phyloP scores from a whole-genome alignment of 2,888 invertebrate species.

The Leptothorax acervorum region DNA sequence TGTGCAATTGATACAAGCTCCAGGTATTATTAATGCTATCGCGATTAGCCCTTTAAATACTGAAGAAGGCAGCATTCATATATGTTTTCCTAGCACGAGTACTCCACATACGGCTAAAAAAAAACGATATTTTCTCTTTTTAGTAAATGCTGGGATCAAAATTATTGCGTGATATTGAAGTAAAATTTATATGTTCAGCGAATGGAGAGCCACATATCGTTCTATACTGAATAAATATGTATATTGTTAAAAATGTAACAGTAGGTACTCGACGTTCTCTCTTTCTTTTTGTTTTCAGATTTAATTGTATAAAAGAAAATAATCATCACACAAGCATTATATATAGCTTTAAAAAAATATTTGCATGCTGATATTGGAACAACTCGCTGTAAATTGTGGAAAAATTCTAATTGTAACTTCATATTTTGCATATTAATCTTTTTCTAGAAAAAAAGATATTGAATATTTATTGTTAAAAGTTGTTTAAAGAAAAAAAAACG shows the following conservation, averaged over 20 bases:
- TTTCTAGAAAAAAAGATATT: not conserved
- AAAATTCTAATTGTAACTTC: not conserved
- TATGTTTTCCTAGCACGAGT: not conserved
- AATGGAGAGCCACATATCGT: not conserved
- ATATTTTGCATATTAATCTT: not conserved
- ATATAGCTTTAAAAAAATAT: conserved; percentile 4
- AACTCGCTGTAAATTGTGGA: conserved; percentile 1
- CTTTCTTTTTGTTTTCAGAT: not conserved
- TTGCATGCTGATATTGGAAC: not conserved
- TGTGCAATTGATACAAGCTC: conserved; percentile 46
- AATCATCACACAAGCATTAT: not conserved
- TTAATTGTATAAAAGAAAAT: conserved; percentile 8
- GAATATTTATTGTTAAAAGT: not conserved
- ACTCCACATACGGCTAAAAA: not conserved
- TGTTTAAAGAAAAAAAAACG: not conserved
- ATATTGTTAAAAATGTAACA: conserved; percentile 11
- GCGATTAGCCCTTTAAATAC: conserved; percentile 42
- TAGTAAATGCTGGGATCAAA: conserved; percentile 1
- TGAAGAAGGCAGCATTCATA: not conserved
- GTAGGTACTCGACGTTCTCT: not conserved
- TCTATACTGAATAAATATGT: conserved; percentile 6
- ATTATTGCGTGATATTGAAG: conserved; percentile 23
- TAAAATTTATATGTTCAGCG: conserved; percentile 13
- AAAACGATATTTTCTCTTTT: conserved; percentile 11
- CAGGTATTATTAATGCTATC: conserved; percentile 30